phyloP scores from a whole-genome alignment of 2,113 vertebrate genomes.

The Pelecanoides urinatrix region DNA sequence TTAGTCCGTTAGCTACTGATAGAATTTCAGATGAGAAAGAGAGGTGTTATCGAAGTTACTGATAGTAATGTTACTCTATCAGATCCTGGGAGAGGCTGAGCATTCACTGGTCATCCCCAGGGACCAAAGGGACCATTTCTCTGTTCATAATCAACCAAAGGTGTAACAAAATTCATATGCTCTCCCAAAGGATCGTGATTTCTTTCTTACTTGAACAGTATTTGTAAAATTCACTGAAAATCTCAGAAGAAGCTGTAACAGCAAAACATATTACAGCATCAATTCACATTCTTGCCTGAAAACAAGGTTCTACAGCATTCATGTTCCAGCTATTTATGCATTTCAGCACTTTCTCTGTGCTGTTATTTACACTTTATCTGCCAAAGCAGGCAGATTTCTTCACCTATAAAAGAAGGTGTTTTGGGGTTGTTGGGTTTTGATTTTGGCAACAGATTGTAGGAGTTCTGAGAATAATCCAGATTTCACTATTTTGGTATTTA shows the following conservation, averaged over 20 bases:
- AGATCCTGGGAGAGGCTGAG: background rate
- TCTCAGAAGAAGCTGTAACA: background rate
- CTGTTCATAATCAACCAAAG: background rate
- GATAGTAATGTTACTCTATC: background rate
- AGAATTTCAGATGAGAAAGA: constrained; percentile 9
- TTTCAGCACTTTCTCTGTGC: background rate
- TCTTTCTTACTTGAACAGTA: background rate
- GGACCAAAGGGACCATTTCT: background rate
- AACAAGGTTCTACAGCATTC: background rate
- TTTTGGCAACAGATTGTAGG: background rate
- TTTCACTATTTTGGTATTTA: background rate
- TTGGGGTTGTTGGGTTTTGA: background rate
- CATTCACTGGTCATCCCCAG: background rate
- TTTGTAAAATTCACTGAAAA: background rate
- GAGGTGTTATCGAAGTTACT: background rate
- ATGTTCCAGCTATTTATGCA: background rate
- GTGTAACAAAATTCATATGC: background rate
- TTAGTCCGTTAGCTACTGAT: background rate
- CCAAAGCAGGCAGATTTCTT: background rate
- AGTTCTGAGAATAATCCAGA: background rate
- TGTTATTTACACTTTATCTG: background rate
- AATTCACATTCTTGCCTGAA: background rate
- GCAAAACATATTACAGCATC: background rate
- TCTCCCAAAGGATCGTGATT: background rate
- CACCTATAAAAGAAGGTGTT: background rate